phyloP scores from a whole-genome alignment of 2,113 vertebrate genomes.

The Saguinus imperator region DNA sequence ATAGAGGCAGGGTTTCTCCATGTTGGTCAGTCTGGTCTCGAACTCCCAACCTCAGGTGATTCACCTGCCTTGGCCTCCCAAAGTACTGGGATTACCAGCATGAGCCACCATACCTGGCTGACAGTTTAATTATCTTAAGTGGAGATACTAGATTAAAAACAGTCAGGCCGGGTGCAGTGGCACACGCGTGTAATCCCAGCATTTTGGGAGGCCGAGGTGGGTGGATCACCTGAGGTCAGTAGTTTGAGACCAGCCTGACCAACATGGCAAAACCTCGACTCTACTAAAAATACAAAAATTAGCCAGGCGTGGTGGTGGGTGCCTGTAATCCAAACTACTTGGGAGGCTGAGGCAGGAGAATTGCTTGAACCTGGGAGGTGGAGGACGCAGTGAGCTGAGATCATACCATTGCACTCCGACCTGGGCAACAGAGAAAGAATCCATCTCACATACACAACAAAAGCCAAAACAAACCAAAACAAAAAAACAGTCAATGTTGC shows the following conservation, averaged over 20 bases:
- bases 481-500: not conserved
- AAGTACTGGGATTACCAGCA: too few relatives aligned
- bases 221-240: not conserved
- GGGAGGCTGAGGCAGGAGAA: not conserved
- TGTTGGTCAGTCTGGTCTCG: too few relatives aligned
- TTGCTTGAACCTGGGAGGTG: not conserved
- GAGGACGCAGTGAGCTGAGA: not conserved
- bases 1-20: too few relatives aligned
- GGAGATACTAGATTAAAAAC: not conserved
- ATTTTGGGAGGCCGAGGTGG: not conserved
- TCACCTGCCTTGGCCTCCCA: too few relatives aligned
- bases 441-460: not conserved
- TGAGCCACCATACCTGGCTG: too few relatives aligned
- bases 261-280: not conserved
- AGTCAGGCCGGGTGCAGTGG: not conserved
- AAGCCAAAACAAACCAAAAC: too few relatives aligned
- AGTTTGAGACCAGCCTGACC: not conserved
- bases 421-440: rapidly evolving
- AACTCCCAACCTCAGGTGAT: too few relatives aligned
- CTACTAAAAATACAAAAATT: not conserved
- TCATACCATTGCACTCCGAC: not conserved
- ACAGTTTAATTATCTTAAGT: not conserved
- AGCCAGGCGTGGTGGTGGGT: not conserved
- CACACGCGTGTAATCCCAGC: not conserved
- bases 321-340: not conserved